Evolutionary conservation across 1,140 invertebrate species (phyloP).

Genomic region (Charaxes varanes): DNA sequence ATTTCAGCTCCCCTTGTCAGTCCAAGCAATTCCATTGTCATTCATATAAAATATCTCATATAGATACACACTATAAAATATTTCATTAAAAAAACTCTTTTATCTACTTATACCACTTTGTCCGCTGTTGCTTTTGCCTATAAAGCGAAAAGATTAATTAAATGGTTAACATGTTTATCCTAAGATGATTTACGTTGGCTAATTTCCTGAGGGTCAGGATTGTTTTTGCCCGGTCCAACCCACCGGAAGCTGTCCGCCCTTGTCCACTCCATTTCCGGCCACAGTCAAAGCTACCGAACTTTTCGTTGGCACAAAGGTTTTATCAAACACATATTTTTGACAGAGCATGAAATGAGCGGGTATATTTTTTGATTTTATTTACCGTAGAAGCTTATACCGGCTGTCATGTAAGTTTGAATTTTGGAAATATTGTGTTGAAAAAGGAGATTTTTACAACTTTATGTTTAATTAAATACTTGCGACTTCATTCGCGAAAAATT

Average conservation of each 20-base stretch:
- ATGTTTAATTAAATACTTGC: too few species aligned
- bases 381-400: too few species aligned
- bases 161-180: slow-evolving; percentile 20
- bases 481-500: too few species aligned
- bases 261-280: slow-evolving; percentile 57
- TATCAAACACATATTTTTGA: slow-evolving; percentile 14
- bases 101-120: too few species aligned
- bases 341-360: neutral
- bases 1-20: too few species aligned
- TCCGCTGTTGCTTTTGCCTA: neutral
- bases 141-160: slow-evolving; percentile 20
- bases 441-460: too few species aligned
- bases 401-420: too few species aligned
- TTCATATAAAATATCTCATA: too few species aligned
- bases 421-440: too few species aligned
- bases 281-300: slow-evolving; percentile 40
- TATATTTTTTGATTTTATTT: too few species aligned
- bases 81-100: slow-evolving; percentile 6
- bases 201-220: slow-evolving; percentile 42
- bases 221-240: slow-evolving; percentile 48
- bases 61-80: too few species aligned
- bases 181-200: slow-evolving; percentile 44
- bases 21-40: too few species aligned
- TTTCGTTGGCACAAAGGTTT: slow-evolving; percentile 28
- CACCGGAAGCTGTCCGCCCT: slow-evolving; percentile 51